Percentiles rank a stretch among this genome's conserved stretches.
These are phyloP conservation scores for Lagopus leucura DNA, from an alignment of 2,113 vertebrate species.

Conservation along the genomic window DNA sequence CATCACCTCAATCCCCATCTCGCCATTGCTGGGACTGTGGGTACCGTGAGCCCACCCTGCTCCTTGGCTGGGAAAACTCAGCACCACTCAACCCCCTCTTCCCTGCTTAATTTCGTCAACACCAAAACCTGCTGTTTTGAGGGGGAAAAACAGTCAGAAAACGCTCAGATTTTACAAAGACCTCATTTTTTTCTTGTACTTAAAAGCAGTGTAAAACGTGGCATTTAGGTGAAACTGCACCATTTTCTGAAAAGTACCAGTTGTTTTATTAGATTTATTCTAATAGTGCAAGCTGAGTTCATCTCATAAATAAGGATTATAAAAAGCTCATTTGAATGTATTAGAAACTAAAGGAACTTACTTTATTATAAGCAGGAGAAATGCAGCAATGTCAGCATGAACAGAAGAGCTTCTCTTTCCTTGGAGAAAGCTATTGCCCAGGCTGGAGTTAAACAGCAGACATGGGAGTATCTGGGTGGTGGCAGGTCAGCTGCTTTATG, in stretches of 20 bases:
- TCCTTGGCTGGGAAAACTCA: background rate
- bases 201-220: background rate
- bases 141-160: rapidly evolving
- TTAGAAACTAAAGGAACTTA: background rate
- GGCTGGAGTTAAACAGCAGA: background rate
- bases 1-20: background rate
- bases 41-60: rapidly evolving
- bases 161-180: background rate
- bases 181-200: background rate
- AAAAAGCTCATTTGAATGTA: background rate
- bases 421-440: background rate
- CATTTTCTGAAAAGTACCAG: background rate
- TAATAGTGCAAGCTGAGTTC: background rate
- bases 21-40: rapidly evolving
- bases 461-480: rapidly evolving
- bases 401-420: background rate
- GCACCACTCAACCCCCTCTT: background rate
- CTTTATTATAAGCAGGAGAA: background rate
- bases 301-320: constrained; percentile 6
- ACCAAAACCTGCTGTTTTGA: background rate
- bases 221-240: background rate
- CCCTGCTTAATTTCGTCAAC: background rate
- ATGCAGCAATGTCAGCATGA: background rate
- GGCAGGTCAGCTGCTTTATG: background rate
- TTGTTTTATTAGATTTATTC: background rate